Conservation (phyloP, 2,113 vertebrate species). For the Calonectris borealis region DNA sequence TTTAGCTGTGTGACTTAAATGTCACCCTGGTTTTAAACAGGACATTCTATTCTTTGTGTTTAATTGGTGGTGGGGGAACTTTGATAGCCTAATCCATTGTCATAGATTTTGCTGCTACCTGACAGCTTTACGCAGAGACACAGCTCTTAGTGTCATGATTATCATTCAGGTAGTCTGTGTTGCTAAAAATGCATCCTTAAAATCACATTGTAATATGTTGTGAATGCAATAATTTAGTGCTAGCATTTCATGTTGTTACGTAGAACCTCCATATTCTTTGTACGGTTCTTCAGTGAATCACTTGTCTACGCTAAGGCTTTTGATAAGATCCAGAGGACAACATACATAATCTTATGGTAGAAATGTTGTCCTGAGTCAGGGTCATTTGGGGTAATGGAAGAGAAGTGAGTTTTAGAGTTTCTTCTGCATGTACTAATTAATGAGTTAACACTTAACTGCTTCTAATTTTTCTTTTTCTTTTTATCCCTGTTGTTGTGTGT, state of each 20-base stretch:
- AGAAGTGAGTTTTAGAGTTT: background rate
- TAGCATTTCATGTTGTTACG: background rate
- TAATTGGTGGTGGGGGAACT: background rate
- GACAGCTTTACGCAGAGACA: background rate
- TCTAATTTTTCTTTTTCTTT: background rate
- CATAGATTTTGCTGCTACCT: background rate
- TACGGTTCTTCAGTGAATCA: background rate
- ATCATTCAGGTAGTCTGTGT: background rate
- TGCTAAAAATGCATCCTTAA: background rate
- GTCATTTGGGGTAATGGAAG: background rate
- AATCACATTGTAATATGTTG: background rate
- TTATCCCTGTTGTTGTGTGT: background rate
- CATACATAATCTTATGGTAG: background rate
- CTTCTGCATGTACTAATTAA: background rate
- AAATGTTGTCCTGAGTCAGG: background rate
- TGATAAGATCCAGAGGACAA: background rate
- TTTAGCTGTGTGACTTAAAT: constrained; percentile 12
- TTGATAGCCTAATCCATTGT: background rate
- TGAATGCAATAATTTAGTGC: background rate
- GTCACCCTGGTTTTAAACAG: background rate
- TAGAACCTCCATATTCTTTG: background rate
- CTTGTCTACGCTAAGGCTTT: background rate
- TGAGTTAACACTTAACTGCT: background rate
- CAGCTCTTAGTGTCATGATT: background rate
- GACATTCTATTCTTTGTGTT: background rate